Conservation (phyloP, 1,140 invertebrate genomes). For the Zaprionus lachaisei region DNA sequence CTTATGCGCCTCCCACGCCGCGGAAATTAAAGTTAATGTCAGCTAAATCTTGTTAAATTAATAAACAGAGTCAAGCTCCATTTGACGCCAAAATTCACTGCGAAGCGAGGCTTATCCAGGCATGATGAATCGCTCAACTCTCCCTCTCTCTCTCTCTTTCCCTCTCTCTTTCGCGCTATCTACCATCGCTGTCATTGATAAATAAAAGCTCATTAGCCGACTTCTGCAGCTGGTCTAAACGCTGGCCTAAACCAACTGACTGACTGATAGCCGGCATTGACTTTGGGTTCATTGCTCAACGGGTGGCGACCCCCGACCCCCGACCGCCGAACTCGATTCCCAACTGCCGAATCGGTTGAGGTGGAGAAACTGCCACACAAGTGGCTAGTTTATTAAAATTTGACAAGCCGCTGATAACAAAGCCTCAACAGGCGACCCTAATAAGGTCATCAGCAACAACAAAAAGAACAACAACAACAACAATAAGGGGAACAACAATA, state of each 20-base stretch:
- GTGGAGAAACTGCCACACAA: conserved; percentile 54
- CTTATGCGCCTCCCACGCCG: not conserved
- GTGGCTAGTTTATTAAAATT: conserved; percentile 44
- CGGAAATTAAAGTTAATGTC: conserved; percentile 73
- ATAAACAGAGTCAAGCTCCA: conserved; percentile 73
- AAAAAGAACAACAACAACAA: conserved; percentile 35
- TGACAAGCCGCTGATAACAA: conserved; percentile 54
- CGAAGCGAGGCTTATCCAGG: conserved; percentile 39
- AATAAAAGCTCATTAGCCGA: conserved; percentile 74
- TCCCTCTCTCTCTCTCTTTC: not conserved
- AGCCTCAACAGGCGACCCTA: conserved; percentile 40
- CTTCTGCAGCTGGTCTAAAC: conserved; percentile 39
- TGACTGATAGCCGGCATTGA: conserved; percentile 67
- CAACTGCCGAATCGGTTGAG: not conserved
- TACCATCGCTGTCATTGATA: conserved; percentile 67
- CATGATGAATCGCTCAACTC: conserved; percentile 58
- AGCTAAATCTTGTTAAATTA: conserved; percentile 72
- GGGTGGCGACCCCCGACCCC: conserved; percentile 21
- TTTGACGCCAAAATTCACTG: conserved; percentile 53
- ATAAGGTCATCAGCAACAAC: conserved; percentile 42
- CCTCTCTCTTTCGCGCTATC: conserved; percentile 21
- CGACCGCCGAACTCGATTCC: not conserved
- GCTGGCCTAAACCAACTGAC: conserved; percentile 30
- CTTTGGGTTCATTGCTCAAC: conserved; percentile 46
- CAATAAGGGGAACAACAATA: conserved; percentile 26